Evolutionary conservation across 2,797 vertebrate genomes (phyloP).

Genomic region (Pelobates cultripes): DNA sequence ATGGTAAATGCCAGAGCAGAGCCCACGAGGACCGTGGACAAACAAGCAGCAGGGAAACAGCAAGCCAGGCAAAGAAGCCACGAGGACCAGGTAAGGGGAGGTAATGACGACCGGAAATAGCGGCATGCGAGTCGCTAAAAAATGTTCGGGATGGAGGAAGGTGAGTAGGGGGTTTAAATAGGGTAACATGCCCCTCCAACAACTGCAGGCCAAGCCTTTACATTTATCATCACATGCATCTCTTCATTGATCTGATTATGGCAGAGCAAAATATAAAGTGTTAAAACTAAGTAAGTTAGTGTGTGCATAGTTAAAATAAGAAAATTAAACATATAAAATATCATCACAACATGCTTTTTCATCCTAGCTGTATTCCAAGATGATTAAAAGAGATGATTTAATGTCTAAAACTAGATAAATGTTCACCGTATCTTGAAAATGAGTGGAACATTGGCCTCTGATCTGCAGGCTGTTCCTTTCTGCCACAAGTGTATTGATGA

Average conservation of each 20-base stretch:
- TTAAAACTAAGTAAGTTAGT: background rate
- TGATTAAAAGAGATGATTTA: background rate
- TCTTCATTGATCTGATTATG: background rate
- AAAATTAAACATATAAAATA: background rate
- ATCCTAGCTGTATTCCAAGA: conserved; percentile 46
- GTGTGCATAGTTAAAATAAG: background rate
- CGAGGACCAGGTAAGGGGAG: no score
- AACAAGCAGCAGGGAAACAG: no score
- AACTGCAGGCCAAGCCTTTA: no score
- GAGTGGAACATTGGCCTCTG: conserved; percentile 57
- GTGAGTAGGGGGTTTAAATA: no score
- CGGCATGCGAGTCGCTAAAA: no score
- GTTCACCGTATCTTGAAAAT: conserved; percentile 53
- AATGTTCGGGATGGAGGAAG: no score
- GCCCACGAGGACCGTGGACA: no score
- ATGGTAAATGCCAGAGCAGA: no score
- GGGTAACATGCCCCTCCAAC: no score
- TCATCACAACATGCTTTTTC: conserved; percentile 8
- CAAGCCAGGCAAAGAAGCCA: no score
- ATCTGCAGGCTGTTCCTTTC: conserved; percentile 44
- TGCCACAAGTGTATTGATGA: conserved; percentile 56
- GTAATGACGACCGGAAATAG: no score
- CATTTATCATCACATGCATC: no score
- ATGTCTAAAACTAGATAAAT: conserved; percentile 43
- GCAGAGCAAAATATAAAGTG: background rate